Conservation (phyloP, 23 tunicate genomes). For the Trididemnum miniatum region DNA sequence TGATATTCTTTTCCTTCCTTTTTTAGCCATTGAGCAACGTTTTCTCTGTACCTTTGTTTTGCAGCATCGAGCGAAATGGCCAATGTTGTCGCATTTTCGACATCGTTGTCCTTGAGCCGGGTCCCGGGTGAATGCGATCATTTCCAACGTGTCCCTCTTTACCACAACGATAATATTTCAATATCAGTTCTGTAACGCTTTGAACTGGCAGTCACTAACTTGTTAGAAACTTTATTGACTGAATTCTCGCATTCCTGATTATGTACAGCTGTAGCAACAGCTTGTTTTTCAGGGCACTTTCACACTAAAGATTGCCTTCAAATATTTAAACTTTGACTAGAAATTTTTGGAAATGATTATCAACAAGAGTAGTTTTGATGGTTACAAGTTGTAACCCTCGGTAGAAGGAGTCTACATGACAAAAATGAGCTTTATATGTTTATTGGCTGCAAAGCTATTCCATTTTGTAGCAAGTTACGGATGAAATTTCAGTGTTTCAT, state of each 20-base stretch:
- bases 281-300: too few relatives aligned
- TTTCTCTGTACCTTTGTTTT: background rate
- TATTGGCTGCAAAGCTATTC: too few relatives aligned
- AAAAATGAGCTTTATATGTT: too few relatives aligned
- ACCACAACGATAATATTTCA: constrained; percentile 1
- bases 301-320: too few relatives aligned
- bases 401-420: too few relatives aligned
- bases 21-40: background rate
- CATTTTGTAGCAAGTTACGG: too few relatives aligned
- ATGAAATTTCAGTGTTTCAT: too few relatives aligned
- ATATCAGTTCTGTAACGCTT: background rate
- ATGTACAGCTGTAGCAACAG: too few relatives aligned
- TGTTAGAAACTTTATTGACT: background rate
- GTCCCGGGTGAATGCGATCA: background rate
- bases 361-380: too few relatives aligned
- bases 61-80: background rate
- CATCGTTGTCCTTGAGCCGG: background rate
- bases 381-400: too few relatives aligned
- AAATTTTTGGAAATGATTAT: too few relatives aligned
- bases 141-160: background rate
- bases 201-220: background rate
- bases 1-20: background rate
- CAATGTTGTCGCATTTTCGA: constrained; percentile 1
- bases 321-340: too few relatives aligned
- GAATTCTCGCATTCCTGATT: background rate